Conservation (phyloP, 2,888 invertebrate species). For the Agriopis leucophaearia region DNA sequence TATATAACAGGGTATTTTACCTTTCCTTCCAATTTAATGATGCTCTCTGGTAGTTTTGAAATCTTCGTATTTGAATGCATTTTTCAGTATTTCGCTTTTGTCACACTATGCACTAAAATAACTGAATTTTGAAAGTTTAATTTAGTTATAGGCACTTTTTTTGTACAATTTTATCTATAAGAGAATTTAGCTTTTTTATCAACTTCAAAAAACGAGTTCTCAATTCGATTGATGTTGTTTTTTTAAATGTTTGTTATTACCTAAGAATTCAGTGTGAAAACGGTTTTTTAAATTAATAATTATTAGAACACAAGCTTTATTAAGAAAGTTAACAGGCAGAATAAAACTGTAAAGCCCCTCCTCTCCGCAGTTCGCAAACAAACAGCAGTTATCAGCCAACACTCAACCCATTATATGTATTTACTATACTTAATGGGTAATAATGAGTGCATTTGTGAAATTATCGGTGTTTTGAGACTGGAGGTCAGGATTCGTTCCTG, state of each 20-base stretch:
- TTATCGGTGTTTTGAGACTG: conserved; percentile 2
- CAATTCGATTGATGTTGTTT: no score
- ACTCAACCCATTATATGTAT: conserved; percentile 1
- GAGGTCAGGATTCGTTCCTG: conserved; percentile 11
- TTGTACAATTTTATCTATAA: background rate
- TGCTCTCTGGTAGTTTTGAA: background rate
- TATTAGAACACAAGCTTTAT: conserved; percentile 8
- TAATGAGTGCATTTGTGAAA: conserved; percentile 6
- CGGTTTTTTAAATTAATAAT: no score
- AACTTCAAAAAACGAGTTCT: no score
- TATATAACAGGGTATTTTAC: background rate
- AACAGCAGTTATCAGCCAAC: conserved; percentile 7
- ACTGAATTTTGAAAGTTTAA: no score
- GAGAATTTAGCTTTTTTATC: background rate
- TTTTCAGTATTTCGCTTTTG: background rate
- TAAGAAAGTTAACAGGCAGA: conserved; percentile 1
- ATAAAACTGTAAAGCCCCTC: conserved; percentile 2
- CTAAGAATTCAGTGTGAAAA: no score
- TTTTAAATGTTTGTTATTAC: no score
- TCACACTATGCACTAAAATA: background rate
- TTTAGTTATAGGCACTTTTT: background rate
- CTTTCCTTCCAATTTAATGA: background rate
- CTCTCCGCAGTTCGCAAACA: background rate
- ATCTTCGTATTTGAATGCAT: background rate
- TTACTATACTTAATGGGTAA: background rate